Percentiles rank a stretch among this genome's conserved stretches.
phyloP scores from a whole-genome alignment of 2,888 invertebrate species.

The Pogonocherus hispidulus region DNA sequence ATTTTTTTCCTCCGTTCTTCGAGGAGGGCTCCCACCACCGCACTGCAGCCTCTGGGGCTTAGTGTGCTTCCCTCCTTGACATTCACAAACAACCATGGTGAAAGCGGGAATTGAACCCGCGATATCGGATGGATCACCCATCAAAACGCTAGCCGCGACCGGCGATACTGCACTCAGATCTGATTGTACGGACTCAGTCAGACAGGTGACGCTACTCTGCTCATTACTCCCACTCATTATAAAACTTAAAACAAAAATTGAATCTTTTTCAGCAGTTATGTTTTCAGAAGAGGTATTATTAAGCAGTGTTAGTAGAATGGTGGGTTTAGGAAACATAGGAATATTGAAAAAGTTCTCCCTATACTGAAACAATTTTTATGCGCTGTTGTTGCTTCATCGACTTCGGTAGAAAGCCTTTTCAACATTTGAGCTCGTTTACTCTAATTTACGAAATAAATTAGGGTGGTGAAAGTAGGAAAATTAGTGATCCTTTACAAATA shows the following conservation, averaged over 20 bases:
- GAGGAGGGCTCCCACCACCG: no score
- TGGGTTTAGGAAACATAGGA: constrained; percentile 11
- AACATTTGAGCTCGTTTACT: constrained; percentile 18
- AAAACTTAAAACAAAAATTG: constrained; percentile 7
- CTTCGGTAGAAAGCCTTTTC: neutral
- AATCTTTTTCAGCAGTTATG: constrained; percentile 16
- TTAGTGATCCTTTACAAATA: constrained; percentile 37
- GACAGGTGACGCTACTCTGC: no score
- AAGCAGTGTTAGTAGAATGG: constrained; percentile 21
- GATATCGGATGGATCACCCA: no score
- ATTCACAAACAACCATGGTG: no score
- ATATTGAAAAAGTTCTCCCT: constrained; percentile 7
- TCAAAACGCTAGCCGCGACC: no score
- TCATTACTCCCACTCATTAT: constrained; percentile 8
- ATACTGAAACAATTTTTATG: constrained; percentile 17
- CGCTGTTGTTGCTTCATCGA: neutral
- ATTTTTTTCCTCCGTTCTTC: no score
- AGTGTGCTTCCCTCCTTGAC: no score
- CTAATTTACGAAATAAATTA: constrained; percentile 37
- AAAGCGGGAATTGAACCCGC: no score
- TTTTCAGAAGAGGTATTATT: constrained; percentile 19
- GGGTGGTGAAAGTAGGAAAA: constrained; percentile 38
- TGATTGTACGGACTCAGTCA: no score
- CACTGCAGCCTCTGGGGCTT: no score
- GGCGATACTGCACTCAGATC: no score